These are phyloP conservation scores for Sitobion miscanthi DNA, from an alignment of 1,140 invertebrate species.

Conservation along the genomic window DNA sequence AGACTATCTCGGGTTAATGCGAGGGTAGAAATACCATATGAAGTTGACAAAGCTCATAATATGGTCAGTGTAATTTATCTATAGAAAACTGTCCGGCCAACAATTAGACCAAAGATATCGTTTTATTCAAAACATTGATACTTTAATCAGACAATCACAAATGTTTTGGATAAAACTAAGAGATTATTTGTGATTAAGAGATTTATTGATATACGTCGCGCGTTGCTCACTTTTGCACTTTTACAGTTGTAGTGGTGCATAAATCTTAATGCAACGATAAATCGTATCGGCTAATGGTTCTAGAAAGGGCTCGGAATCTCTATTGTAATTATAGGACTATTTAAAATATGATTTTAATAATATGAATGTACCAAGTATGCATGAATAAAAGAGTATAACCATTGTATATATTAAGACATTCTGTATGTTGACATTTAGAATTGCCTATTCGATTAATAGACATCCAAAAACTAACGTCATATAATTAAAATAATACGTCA, in stretches of 20 bases:
- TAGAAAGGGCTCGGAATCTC: not conserved
- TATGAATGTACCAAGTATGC: not conserved
- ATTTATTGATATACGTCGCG: not conserved
- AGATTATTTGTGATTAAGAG: not conserved
- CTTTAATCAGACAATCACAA: not conserved
- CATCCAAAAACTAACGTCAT: not conserved
- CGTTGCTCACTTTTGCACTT: not conserved
- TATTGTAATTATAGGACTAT: not conserved
- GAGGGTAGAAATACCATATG: not conserved
- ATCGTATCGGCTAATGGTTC: not conserved
- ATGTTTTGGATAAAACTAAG: not conserved
- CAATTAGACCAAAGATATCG: not conserved
- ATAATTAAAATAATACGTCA: not conserved
- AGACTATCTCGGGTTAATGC: not conserved
- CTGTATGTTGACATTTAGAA: not conserved
- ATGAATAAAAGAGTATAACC: not conserved
- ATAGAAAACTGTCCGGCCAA: not conserved
- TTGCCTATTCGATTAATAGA: not conserved
- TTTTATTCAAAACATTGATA: not conserved
- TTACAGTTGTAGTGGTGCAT: too few relatives aligned
- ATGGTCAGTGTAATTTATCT: not conserved
- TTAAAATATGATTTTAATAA: not conserved
- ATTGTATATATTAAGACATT: not conserved
- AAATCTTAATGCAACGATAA: not conserved
- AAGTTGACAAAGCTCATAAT: not conserved